Evolutionary conservation across 2,797 vertebrate genomes (phyloP).

Genomic region (Natrix natrix): DNA sequence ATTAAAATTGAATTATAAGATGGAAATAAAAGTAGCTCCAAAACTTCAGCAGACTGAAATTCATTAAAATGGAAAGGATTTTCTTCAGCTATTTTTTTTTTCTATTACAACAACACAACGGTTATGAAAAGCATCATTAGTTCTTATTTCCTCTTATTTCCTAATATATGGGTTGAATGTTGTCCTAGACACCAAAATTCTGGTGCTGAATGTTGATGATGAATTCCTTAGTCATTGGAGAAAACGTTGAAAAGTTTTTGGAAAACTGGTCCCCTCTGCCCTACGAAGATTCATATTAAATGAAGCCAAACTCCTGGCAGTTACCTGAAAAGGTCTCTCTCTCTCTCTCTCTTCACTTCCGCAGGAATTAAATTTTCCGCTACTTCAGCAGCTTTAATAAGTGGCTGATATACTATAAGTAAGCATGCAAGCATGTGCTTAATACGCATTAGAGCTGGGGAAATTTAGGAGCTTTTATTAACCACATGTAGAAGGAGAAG

Average conservation of each 20-base stretch:
- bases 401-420: neutral
- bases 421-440: neutral
- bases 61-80: neutral
- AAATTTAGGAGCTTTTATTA: neutral
- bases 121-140: neutral
- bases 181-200: neutral
- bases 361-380: neutral
- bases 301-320: neutral
- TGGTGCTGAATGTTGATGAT: neutral
- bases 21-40: neutral
- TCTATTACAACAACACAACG: neutral
- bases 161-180: neutral
- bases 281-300: neutral
- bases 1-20: neutral
- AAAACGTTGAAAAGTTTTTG: neutral
- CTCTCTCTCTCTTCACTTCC: neutral
- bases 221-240: neutral
- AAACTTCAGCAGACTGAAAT: neutral
- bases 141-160: neutral
- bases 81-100: neutral
- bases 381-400: slow-evolving; percentile 22
- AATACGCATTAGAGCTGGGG: neutral
- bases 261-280: neutral
- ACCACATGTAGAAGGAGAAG: neutral
- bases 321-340: neutral